Evolutionary conservation across 1,140 invertebrate genomes (phyloP).

Genomic region (Eumaeus atala): DNA sequence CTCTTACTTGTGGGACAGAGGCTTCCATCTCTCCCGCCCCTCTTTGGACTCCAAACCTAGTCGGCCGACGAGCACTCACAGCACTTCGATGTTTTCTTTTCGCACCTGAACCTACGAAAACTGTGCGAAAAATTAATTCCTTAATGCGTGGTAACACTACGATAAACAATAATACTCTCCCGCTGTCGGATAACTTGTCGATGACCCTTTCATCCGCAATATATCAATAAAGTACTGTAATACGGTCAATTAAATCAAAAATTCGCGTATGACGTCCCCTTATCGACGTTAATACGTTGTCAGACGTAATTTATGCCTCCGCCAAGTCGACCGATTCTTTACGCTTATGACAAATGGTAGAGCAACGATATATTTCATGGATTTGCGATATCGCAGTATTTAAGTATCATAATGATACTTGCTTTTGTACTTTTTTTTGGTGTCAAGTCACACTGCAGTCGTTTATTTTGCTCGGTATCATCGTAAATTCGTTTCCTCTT

Average conservation of each 20-base stretch:
- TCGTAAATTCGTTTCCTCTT: constrained; percentile 6
- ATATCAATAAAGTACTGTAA: constrained; percentile 5
- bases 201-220: constrained; percentile 6
- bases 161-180: too few relatives aligned
- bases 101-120: too few relatives aligned
- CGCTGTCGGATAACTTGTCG: not conserved
- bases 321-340: constrained; percentile 37
- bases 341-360: constrained; percentile 44
- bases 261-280: constrained; percentile 6
- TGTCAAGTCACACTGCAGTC: constrained; percentile 1
- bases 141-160: too few relatives aligned
- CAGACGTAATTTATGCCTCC: constrained; percentile 44
- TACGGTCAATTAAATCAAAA: constrained; percentile 11
- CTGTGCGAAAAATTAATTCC: too few relatives aligned
- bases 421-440: constrained; percentile 1
- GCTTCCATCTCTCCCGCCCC: too few relatives aligned
- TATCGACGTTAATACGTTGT: constrained; percentile 23
- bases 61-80: too few relatives aligned
- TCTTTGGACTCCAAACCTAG: too few relatives aligned
- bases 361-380: constrained; percentile 34
- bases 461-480: constrained; percentile 1
- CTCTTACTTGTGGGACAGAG: too few relatives aligned
- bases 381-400: constrained; percentile 40
- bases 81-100: too few relatives aligned
- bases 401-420: constrained; percentile 20